A percentile compares a stretch with the other conserved stretches of the same genome.
These are phyloP conservation scores for Limulus polyphemus DNA, from an alignment of 2,888 invertebrate species.

Conservation along the genomic window DNA sequence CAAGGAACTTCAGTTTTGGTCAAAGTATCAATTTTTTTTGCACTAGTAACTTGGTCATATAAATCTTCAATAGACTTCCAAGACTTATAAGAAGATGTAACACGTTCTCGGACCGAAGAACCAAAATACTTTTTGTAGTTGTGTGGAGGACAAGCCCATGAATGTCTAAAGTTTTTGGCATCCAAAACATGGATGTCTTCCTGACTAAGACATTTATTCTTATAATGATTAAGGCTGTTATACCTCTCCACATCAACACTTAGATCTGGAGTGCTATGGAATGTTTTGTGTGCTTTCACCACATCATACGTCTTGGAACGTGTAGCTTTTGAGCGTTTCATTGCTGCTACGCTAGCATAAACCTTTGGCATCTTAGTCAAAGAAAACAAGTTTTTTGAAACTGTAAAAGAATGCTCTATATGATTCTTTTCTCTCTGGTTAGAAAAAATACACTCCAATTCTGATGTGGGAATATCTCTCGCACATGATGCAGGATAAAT, in stretches of 20 bases:
- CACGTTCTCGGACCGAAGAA: slow-evolving; percentile 20
- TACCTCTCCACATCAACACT: slow-evolving; percentile 41
- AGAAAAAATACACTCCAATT: slow-evolving; percentile 84
- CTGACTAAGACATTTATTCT: slow-evolving; percentile 45
- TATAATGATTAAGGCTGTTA: slow-evolving; percentile 3
- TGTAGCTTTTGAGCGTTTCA: slow-evolving; percentile 61
- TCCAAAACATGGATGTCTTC: slow-evolving; percentile 43
- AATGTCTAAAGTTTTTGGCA: slow-evolving; percentile 31
- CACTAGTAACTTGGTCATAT: slow-evolving; percentile 10
- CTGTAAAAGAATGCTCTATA: slow-evolving; percentile 6
- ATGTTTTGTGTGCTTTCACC: slow-evolving; percentile 53
- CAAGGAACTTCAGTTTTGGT: slow-evolving; percentile 5
- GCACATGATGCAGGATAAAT: slow-evolving; percentile 49
- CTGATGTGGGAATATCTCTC: slow-evolving; percentile 70
- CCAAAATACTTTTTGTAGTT: slow-evolving; percentile 15
- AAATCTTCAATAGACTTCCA: slow-evolving; percentile 33
- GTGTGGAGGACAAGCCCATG: slow-evolving; percentile 30
- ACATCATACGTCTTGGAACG: slow-evolving; percentile 14
- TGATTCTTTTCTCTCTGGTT: slow-evolving; percentile 44
- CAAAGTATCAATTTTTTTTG: slow-evolving; percentile 8
- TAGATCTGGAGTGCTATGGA: slow-evolving; percentile 85
- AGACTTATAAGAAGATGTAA: slow-evolving; percentile 29
- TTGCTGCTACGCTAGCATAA: slow-evolving; percentile 23
- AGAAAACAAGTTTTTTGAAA: slow-evolving; percentile 3
- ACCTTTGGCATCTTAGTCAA: slow-evolving; percentile 45